Percentiles rank a stretch among this genome's conserved stretches.
Evolutionary conservation across 2,888 invertebrate genomes (phyloP).

Genomic region (Linnaemya vulpina): DNA sequence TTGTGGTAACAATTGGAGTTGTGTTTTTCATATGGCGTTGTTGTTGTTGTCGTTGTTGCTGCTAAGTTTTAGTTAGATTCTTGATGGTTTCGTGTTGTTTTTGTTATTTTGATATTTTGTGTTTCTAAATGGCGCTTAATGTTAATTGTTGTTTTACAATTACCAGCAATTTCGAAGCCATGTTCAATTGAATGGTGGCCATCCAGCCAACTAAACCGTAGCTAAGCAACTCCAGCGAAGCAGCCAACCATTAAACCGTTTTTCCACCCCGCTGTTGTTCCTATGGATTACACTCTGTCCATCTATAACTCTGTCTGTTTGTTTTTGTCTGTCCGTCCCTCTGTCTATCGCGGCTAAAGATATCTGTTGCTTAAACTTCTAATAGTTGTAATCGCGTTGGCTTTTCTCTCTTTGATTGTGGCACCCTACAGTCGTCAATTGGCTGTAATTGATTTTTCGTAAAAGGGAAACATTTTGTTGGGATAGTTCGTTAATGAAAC

Average conservation of each 20-base stretch:
- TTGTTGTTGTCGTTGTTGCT: conserved; percentile 30
- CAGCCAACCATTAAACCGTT: conserved; percentile 37
- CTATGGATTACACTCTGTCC: conserved; percentile 19
- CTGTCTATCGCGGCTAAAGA: too few relatives aligned
- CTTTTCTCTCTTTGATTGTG: conserved; percentile 16
- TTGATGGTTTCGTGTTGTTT: conserved; percentile 18
- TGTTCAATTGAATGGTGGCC: conserved; percentile 58
- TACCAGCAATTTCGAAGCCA: conserved; percentile 66
- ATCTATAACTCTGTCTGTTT: background rate
- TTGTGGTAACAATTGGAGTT: conserved; percentile 61
- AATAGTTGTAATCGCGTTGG: conserved; percentile 37
- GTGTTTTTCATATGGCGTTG: conserved; percentile 51
- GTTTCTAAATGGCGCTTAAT: conserved; percentile 71
- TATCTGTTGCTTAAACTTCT: conserved; percentile 45
- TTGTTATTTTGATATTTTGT: conserved; percentile 31
- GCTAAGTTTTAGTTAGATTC: conserved; percentile 13
- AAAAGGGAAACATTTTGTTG: too few relatives aligned
- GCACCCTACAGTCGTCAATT: conserved; percentile 12
- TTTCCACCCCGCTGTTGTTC: conserved; percentile 44
- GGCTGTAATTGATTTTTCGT: background rate
- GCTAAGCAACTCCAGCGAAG: conserved; percentile 2
- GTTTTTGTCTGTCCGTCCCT: background rate
- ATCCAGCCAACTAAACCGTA: conserved; percentile 8
- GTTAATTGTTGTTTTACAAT: conserved; percentile 73
- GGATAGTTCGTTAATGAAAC: too few relatives aligned